These are phyloP conservation scores for Anomalospiza imberbis DNA, from an alignment of 2,797 vertebrate genomes.

Conservation along the genomic window DNA sequence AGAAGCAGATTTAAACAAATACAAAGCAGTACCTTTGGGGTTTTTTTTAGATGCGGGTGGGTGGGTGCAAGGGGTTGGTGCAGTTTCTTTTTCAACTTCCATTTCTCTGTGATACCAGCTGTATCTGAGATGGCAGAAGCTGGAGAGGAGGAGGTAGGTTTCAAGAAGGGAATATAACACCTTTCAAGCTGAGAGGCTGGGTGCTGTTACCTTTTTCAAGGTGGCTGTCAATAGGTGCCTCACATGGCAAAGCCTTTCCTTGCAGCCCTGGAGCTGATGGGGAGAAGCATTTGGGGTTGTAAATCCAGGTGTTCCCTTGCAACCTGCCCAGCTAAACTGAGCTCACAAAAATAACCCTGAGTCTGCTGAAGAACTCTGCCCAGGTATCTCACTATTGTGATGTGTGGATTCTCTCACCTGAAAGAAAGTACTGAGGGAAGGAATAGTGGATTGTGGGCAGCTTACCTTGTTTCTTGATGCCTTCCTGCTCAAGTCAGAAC, in stretches of 20 bases:
- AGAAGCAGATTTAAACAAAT: neutral
- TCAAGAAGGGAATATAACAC: neutral
- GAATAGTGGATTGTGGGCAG: neutral
- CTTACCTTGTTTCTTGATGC: neutral
- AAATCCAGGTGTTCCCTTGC: neutral
- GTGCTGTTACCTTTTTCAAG: neutral
- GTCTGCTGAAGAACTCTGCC: neutral
- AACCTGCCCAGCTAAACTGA: neutral
- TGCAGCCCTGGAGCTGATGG: neutral
- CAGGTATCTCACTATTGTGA: neutral
- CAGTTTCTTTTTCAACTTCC: neutral
- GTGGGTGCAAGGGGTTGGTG: neutral
- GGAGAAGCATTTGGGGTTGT: neutral
- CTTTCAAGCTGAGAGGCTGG: neutral
- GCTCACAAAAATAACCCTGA: neutral
- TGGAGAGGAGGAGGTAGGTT: neutral
- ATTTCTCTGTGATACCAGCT: neutral
- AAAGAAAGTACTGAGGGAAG: neutral
- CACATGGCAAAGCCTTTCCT: neutral
- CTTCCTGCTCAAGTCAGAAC: neutral
- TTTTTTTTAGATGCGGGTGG: fast-evolving
- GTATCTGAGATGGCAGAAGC: neutral
- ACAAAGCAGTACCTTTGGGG: neutral
- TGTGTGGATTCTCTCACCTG: neutral
- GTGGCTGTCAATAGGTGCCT: neutral